Conservation (phyloP, 1,140 invertebrate genomes). For the Pentalonia nigronervosa region DNA sequence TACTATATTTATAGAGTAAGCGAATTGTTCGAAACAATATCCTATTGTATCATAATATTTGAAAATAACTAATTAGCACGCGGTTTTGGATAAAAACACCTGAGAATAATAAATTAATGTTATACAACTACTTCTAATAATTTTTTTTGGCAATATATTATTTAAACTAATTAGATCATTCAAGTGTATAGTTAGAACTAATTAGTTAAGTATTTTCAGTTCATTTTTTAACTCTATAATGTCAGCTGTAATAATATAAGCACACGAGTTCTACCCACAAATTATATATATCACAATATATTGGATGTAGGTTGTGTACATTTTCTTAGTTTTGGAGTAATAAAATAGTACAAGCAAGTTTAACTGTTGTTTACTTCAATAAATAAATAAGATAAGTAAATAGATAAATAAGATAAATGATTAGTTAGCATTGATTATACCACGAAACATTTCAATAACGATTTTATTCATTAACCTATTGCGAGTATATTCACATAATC, state of each 20-base stretch:
- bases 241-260: background rate
- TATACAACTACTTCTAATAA: background rate
- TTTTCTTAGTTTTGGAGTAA: background rate
- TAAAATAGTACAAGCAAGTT: background rate
- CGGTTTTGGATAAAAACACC: background rate
- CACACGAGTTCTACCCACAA: background rate
- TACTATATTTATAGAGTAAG: background rate
- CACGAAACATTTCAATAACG: background rate
- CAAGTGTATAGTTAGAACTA: background rate
- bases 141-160: background rate
- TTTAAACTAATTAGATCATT: background rate
- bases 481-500: no score
- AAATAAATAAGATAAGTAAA: no score
- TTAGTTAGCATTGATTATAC: background rate
- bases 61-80: background rate
- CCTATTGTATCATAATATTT: background rate
- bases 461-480: background rate
- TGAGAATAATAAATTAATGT: background rate
- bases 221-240: background rate
- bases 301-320: background rate
- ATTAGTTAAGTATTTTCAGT: background rate
- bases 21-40: background rate
- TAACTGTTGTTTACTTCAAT: background rate
- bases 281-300: background rate
- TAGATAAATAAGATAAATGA: no score